Conservation (phyloP, 2,113 vertebrate genomes). For the Thermophis baileyi region DNA sequence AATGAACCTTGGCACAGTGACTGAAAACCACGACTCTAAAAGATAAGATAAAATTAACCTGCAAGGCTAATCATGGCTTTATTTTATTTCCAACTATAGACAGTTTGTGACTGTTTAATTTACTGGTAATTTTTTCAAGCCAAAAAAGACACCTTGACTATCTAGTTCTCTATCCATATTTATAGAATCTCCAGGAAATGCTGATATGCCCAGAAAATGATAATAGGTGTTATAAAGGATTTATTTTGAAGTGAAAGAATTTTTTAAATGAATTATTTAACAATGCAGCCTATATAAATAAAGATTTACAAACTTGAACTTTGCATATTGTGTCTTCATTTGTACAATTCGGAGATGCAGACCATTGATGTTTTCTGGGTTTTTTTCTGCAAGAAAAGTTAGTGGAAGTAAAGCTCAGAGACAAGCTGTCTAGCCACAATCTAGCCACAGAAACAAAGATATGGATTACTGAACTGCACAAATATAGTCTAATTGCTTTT, state of each 20-base stretch:
- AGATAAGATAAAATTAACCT: neutral
- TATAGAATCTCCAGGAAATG: neutral
- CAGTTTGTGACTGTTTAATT: neutral
- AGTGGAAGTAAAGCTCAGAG: neutral
- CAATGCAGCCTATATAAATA: neutral
- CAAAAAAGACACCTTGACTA: neutral
- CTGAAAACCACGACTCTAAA: neutral
- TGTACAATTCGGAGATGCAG: neutral
- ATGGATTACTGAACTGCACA: neutral
- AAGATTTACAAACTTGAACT: neutral
- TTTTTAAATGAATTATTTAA: constrained; percentile 9
- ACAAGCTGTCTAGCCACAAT: neutral
- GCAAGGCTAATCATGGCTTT: neutral
- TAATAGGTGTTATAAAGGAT: neutral
- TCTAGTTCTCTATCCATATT: neutral
- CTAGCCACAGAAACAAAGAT: constrained; percentile 1
- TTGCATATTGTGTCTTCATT: constrained; percentile 4
- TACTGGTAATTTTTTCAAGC: neutral
- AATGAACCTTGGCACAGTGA: neutral
- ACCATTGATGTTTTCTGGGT: neutral
- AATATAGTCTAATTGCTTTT: constrained; percentile 23
- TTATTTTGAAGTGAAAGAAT: neutral
- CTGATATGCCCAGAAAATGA: neutral
- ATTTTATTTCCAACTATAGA: neutral
- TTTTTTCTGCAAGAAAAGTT: neutral